A percentile compares a stretch with the other conserved stretches of the same genome.
These are phyloP conservation scores for Ophion ellenae DNA, from an alignment of 2,888 invertebrate species.

Conservation along the genomic window DNA sequence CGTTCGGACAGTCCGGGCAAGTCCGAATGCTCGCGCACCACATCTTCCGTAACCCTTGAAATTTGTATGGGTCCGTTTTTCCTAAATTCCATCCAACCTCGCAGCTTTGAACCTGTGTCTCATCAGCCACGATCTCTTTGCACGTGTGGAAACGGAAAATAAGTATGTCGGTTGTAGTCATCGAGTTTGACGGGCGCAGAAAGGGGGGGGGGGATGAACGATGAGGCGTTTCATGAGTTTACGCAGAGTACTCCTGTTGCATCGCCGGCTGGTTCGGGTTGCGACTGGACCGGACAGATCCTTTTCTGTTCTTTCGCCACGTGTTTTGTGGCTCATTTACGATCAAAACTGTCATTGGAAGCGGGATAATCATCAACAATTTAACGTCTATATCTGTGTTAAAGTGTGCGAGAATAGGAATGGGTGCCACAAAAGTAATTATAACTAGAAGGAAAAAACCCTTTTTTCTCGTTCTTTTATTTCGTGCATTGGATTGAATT, in stretches of 20 bases:
- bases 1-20: not conserved
- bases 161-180: not conserved
- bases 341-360: too few relatives aligned
- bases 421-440: too few relatives aligned
- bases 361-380: too few relatives aligned
- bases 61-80: conserved; percentile 43
- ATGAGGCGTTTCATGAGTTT: not conserved
- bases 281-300: too few relatives aligned
- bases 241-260: too few relatives aligned
- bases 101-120: not conserved
- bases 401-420: too few relatives aligned
- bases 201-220: not conserved
- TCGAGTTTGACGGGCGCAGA: not conserved
- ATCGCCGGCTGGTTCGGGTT: too few relatives aligned
- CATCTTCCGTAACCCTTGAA: conserved; percentile 16
- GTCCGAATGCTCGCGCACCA: not conserved
- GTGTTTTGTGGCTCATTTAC: too few relatives aligned
- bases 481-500: conserved; percentile 43
- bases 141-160: not conserved
- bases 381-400: too few relatives aligned
- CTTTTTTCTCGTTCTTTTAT: conserved; percentile 57
- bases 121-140: not conserved
- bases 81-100: not conserved
- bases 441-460: not conserved
- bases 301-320: too few relatives aligned